A percentile compares a stretch with the other conserved stretches of the same genome.
phyloP scores from a whole-genome alignment of 2,113 vertebrate genomes.

The Grallaria varia region DNA sequence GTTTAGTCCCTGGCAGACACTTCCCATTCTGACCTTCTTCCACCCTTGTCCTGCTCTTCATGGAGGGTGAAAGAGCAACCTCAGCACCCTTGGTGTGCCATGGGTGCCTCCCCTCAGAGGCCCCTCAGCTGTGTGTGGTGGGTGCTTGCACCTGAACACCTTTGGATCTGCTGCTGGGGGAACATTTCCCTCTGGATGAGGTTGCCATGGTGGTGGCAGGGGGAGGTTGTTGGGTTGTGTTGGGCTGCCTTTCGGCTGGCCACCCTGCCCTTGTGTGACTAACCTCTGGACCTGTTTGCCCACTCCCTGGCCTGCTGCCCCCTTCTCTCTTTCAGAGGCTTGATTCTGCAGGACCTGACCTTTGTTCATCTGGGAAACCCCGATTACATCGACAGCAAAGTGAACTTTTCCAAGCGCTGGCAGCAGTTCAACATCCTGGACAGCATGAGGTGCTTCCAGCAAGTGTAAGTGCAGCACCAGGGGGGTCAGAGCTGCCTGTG shows the following conservation, averaged over 20 bases:
- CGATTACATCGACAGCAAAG: conserved; percentile 93
- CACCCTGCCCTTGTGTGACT: background rate
- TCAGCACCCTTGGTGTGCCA: background rate
- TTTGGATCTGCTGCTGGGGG: background rate
- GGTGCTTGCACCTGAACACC: background rate
- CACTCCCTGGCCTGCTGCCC: background rate
- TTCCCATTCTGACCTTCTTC: background rate
- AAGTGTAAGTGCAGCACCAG: conserved; percentile 82
- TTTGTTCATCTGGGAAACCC: conserved; percentile 98
- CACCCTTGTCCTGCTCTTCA: background rate
- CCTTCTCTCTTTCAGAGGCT: conserved; percentile 77
- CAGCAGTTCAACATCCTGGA: conserved; percentile 99
- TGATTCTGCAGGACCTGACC: conserved; percentile 96
- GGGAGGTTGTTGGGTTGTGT: background rate
- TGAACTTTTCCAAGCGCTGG: conserved; percentile 99
- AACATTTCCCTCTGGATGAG: background rate
- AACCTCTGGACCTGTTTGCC: conserved; percentile 25
- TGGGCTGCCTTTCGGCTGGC: background rate
- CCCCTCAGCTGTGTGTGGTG: background rate
- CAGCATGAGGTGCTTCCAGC: conserved; percentile 98
- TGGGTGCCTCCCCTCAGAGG: background rate
- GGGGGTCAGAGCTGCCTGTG: background rate
- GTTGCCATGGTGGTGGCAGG: background rate
- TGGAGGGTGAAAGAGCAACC: background rate
- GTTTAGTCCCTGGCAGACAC: background rate